Base-by-base conservation (phyloP, 2,888 invertebrate genomes). In the Ectemnius cavifrons region DNA sequence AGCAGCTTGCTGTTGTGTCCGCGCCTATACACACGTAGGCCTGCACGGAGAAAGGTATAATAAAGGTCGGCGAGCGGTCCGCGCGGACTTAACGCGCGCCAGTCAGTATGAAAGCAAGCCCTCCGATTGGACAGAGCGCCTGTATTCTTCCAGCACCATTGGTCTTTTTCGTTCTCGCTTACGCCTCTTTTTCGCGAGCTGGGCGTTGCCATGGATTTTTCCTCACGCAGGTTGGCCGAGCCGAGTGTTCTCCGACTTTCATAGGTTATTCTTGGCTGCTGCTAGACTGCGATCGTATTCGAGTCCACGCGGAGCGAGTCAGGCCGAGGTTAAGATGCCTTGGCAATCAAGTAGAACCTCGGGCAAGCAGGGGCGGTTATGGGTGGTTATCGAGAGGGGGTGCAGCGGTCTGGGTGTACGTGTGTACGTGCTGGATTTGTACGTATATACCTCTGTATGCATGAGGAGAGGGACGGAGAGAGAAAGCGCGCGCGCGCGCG, bases 281-380 rank as follows among this genome's bases (percentile, higher is more conserved):
- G 18, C 2, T 28, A 49, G 49, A 14, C 18, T 28, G 28, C 13
- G 5, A 2, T 8, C n/a, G n/a, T 13, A 5, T 13, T 14, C 52
- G 63, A 81, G 81, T 88, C 89, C 89, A 88, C 88, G 88, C 88
- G 89, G 89, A 16, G 45, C 49, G 49, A 56, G 72, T 37, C 67
- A 67, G 71, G 70, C 75, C 77, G 90, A 88, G 90, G 90, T 90
- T 90, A 91, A 91, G 90, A 90, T 89, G 90, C 90, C 89, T 89
- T 86, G 88, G 90, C 90, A 90, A 90, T 91, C 90, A 90, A 90
- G 90, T 91, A 90, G 90, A 91, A 90, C 90, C 90, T 89, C 88
- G 86, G 87, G 87, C 89, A 87, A 88, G 89, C 86, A 89, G 89
- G 89, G 89, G 86, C 87, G 89, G 89, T 89, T 89, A 89, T 88